phyloP scores from a whole-genome alignment of 2,888 invertebrate genomes.

The Geophilus truncorum region DNA sequence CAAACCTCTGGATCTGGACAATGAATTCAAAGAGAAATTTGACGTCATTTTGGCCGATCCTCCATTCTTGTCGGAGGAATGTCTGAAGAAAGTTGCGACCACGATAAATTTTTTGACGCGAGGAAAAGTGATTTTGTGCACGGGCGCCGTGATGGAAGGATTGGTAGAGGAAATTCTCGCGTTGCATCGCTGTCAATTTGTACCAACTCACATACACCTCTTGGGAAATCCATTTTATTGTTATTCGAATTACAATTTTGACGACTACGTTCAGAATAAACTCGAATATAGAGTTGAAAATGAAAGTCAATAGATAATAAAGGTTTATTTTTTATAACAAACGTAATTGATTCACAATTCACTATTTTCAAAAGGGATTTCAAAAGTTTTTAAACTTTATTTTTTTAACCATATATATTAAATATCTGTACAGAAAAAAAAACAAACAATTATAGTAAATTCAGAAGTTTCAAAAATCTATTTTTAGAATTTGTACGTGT shows the following conservation, averaged over 20 bases:
- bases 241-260: constrained; percentile 79
- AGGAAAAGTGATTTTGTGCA: constrained; percentile 76
- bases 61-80: constrained; percentile 90
- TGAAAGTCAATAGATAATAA: not conserved
- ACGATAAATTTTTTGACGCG: constrained; percentile 70
- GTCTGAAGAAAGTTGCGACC: constrained; percentile 72
- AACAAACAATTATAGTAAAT: not conserved
- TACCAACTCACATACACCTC: constrained; percentile 79
- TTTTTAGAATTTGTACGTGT: not conserved
- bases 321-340: not conserved
- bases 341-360: too few species aligned
- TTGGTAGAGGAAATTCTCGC: constrained; percentile 60
- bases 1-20: constrained; percentile 56
- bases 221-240: constrained; percentile 89
- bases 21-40: constrained; percentile 58
- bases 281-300: not conserved
- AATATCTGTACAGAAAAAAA: not conserved
- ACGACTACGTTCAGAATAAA: constrained; percentile 44
- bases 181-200: constrained; percentile 63
- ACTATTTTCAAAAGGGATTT: not conserved
- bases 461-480: not conserved
- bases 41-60: constrained; percentile 90
- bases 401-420: not conserved
- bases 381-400: not conserved
- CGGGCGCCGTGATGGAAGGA: constrained; percentile 74